Evolutionary conservation across 2,113 vertebrate genomes (phyloP).

Genomic region (Lepus americanus): DNA sequence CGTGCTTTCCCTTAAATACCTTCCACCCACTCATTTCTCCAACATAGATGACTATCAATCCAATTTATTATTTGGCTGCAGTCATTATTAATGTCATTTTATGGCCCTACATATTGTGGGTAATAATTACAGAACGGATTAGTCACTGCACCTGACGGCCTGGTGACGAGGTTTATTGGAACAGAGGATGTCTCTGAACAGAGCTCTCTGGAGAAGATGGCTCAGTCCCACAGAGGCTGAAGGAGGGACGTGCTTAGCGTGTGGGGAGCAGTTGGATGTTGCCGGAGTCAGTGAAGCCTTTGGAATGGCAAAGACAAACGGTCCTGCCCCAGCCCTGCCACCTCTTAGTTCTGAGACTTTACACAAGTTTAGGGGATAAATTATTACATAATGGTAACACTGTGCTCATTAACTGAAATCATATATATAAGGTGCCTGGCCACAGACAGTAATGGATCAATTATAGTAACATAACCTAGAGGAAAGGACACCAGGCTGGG

Average conservation of each 20-base stretch:
- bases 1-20: background rate
- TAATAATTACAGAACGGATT: background rate
- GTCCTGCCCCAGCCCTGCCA: background rate
- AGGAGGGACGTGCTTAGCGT: background rate
- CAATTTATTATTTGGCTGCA: background rate
- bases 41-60: background rate
- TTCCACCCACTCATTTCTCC: background rate
- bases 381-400: background rate
- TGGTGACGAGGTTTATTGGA: constrained; percentile 1
- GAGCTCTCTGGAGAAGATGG: background rate
- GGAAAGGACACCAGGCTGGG: background rate
- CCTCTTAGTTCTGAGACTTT: background rate
- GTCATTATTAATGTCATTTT: background rate
- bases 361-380: background rate
- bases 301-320: background rate
- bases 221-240: background rate
- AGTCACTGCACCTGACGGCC: background rate
- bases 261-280: background rate
- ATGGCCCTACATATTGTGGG: background rate
- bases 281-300: background rate
- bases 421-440: background rate
- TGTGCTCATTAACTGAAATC: background rate
- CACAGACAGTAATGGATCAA: too few relatives aligned
- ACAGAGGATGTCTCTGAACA: background rate
- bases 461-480: background rate